Evolutionary conservation across 1,140 invertebrate species (phyloP).

Genomic region (Drosophila sp.): DNA sequence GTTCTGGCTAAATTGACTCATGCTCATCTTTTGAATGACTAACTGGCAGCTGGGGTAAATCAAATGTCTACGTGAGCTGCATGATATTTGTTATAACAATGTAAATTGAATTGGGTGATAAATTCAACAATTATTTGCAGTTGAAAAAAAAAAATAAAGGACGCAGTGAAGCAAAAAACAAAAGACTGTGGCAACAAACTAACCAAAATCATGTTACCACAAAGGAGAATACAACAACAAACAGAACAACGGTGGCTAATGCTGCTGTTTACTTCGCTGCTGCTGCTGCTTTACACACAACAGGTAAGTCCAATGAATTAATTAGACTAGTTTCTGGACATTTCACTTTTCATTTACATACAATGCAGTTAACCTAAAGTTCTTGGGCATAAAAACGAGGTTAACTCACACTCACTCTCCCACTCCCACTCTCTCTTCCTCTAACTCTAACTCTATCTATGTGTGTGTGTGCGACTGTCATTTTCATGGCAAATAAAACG

Average conservation of each 20-base stretch:
- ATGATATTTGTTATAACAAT: slow-evolving; percentile 69
- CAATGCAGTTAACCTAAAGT: slow-evolving; percentile 51
- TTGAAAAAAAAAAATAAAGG: slow-evolving; percentile 14
- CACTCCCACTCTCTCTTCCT: slow-evolving; percentile 17
- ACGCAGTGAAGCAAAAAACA: slow-evolving; percentile 31
- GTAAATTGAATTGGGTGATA: slow-evolving; percentile 53
- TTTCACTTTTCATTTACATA: slow-evolving; percentile 82
- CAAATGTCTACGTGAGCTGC: slow-evolving; percentile 58
- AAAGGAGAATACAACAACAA: slow-evolving; percentile 38
- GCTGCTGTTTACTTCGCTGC: slow-evolving; percentile 25
- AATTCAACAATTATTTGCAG: slow-evolving; percentile 62
- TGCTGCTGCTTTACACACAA: slow-evolving; percentile 57
- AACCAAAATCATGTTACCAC: slow-evolving; percentile 19
- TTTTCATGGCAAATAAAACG: slow-evolving; percentile 44
- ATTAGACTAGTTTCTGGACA: slow-evolving; percentile 55
- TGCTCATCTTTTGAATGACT: slow-evolving; percentile 46
- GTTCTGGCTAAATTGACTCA: slow-evolving; percentile 47
- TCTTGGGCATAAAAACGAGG: slow-evolving; percentile 69
- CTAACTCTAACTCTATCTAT: background rate
- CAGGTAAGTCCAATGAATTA: slow-evolving; percentile 63
- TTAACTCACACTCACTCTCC: slow-evolving; percentile 45
- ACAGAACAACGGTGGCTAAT: slow-evolving; percentile 21
- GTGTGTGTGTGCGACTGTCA: slow-evolving; percentile 11
- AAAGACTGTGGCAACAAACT: slow-evolving; percentile 70
- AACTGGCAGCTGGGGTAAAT: slow-evolving; percentile 33